Evolutionary conservation across 2,113 vertebrate species (phyloP), one percentile per base, ranked within the genome.

Genomic region (Calypte anna): DNA sequence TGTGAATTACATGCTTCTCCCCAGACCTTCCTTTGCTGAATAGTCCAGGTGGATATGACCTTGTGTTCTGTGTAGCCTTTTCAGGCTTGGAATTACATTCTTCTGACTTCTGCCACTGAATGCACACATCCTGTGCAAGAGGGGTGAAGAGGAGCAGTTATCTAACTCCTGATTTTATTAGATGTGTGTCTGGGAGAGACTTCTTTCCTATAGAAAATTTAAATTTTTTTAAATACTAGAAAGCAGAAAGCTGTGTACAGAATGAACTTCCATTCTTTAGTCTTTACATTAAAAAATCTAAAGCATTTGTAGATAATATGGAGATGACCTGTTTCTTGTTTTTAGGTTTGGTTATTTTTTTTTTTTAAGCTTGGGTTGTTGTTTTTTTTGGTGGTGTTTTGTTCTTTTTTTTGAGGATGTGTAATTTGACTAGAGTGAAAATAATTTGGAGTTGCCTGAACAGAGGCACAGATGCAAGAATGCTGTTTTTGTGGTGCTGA

Each of bases 401-500:
- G 33, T 27, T 53, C 57, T 27, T 27, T 55, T 54, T 20, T 54
- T 33, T 43, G 23, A 28, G 24, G 14, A 17, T 61, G 6, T 79
- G 8, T 79, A 44, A 61, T 59, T 91, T 83, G 38, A 50, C 1
- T 2, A 74, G 43, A 55, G 18, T 66, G 43, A 80, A 94, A 88
- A 61, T 58, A 73, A 57, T 55, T 76, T 10, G 9, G n/a, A 31
- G 24, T 51, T 58, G 22, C 23, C 4, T 25, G 40, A 64, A 20
- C 12, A 9, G 9, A 19, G 24, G 10, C 6, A 3, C 8, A 3
- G 0, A 1, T 64, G 24, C 22, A 62, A 82, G 20, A n/a, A 40
- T 40, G 44, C 19, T 72, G 1, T 67, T 53, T 27, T 10, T 31
- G 7, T 63, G 12, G 7, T 59, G 48, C 18, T 90, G 53, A 74